A percentile compares a stretch with the other conserved stretches of the same genome.
Conservation (phyloP, 1,140 invertebrate genomes). For the Ips nitidus region DNA sequence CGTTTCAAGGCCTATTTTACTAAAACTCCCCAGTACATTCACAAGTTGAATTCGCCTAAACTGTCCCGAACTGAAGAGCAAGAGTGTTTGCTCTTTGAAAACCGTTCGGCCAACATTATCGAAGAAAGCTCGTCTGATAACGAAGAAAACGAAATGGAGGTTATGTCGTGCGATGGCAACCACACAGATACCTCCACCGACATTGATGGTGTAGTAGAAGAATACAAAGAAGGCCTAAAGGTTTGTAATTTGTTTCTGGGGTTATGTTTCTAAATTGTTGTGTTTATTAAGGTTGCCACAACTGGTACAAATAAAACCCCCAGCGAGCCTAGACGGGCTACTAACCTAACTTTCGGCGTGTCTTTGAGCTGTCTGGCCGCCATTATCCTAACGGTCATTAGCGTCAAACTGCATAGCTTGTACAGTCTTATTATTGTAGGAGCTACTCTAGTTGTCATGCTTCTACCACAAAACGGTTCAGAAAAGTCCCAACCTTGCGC, state of each 20-base stretch:
- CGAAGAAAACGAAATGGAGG: constrained; percentile 36
- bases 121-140: constrained; percentile 36
- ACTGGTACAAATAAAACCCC: no score
- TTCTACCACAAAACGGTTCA: constrained; percentile 29
- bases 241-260: constrained; percentile 11
- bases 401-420: no score
- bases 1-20: constrained; percentile 18
- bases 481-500: constrained; percentile 33
- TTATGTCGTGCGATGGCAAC: constrained; percentile 22
- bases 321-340: no score
- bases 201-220: constrained; percentile 39
- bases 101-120: constrained; percentile 19
- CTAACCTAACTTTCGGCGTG: no score
- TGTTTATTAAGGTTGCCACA: constrained; percentile 6
- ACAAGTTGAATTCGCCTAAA: constrained; percentile 35
- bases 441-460: constrained; percentile 24
- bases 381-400: no score
- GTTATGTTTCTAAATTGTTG: neutral
- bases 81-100: constrained; percentile 34
- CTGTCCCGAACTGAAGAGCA: constrained; percentile 21
- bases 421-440: neutral
- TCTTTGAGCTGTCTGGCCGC: no score
- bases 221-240: constrained; percentile 37
- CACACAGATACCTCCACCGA: constrained; percentile 38
- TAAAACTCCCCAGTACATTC: constrained; percentile 36